Evolutionary conservation across 1,140 invertebrate genomes (phyloP), one percentile per base, ranked within the genome.

Genomic region (Vollenhovia emeryi): DNA sequence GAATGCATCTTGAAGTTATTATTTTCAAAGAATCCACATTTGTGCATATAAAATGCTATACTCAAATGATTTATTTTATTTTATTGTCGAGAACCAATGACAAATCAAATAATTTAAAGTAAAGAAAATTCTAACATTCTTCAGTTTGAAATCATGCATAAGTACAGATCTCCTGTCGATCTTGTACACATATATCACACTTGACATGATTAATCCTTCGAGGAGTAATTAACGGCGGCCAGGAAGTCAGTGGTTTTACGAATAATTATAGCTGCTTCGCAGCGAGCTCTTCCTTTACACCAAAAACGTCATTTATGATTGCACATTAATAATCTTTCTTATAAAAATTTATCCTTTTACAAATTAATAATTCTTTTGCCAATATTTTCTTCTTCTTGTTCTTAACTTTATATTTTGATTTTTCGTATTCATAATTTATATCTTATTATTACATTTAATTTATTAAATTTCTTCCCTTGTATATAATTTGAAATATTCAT

Each of bases 141-240:
- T 30, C 3, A 9, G n/a, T 18, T 74, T 36, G 4, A 36, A 18
- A 59, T 59, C 8, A 18, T 18, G 11, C 5, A 57, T 57, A 57
- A 27, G 2, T 43, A 43, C 9, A 27, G 57, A 40, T 75, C 24
- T 76, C 24, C 24, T 36, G 40, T 36, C 27, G 18, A 78, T 78
- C 13, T 36, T 36, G 24, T 27, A 15, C 18, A 64, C 8, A 3
- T 50, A 64, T 4, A 50, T 78, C 75, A 36, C 21, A 52, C 18
- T 24, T 79, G 45, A 79, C 21, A 55, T 68, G 62, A 79, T 68
- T 68, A 79, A 79, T 52, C 60, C 21, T 79, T 79, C 30, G 27
- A 8, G 9, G 62, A 79, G 36, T 68, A 79, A 79, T 68, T 79
- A 68, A 68, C 43, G 7, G 21, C 21, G 18, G 21, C 15, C 45